Evolutionary conservation across 2,797 vertebrate genomes (phyloP).

Genomic region (Champsocephalus esox): DNA sequence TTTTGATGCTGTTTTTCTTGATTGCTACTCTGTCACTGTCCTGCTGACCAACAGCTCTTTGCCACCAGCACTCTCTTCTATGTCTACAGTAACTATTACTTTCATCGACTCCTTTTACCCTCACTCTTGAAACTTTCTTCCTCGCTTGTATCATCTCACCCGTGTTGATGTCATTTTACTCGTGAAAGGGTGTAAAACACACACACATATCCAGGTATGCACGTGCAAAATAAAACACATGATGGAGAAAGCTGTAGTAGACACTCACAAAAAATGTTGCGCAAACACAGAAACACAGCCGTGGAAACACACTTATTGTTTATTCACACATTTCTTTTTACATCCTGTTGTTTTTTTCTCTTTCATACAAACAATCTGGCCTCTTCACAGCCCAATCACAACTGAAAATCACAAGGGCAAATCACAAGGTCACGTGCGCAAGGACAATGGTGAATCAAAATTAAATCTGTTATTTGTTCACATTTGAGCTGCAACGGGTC

Average conservation of each 20-base stretch:
- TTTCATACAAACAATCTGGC: constrained; percentile 23
- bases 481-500: not conserved
- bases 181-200: constrained; percentile 36
- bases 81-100: constrained; percentile 16
- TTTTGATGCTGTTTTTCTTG: not conserved
- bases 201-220: constrained; percentile 12
- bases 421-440: constrained; percentile 10
- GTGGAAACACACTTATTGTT: constrained; percentile 21
- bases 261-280: not conserved
- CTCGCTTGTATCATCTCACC: constrained; percentile 23
- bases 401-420: constrained; percentile 25
- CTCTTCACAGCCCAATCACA: constrained; percentile 27
- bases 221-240: constrained; percentile 1
- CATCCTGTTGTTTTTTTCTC: constrained; percentile 38
- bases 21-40: not conserved
- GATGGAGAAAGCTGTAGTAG: not conserved
- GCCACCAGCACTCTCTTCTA: not conserved
- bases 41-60: not conserved
- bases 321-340: constrained; percentile 33
- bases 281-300: constrained; percentile 6
- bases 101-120: constrained; percentile 4
- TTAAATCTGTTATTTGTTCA: constrained; percentile 19
- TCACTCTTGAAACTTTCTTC: constrained; percentile 24
- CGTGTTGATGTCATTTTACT: constrained; percentile 39
- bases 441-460: constrained; percentile 16